phyloP scores from a whole-genome alignment of 2,888 invertebrate genomes.

The Macaria liturata region DNA sequence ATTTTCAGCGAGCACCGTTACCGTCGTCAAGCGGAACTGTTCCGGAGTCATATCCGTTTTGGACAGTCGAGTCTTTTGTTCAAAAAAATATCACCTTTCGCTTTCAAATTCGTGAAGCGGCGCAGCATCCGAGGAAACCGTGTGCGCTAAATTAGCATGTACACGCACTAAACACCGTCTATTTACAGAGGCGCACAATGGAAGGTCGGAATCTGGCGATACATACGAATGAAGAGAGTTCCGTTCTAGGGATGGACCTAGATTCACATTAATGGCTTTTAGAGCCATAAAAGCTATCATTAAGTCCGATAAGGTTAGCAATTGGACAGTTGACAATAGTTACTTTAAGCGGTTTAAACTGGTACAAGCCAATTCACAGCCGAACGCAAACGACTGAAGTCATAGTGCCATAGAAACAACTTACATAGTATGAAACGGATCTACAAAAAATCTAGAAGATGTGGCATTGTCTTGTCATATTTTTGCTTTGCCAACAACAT shows the following conservation, averaged over 20 bases:
- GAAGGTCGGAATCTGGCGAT: constrained; percentile 67
- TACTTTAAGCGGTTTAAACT: no score
- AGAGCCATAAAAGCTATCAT: background rate
- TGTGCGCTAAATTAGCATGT: constrained; percentile 72
- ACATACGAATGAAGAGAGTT: constrained; percentile 64
- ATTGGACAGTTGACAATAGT: no score
- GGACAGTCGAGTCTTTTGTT: constrained; percentile 51
- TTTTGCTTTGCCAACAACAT: constrained; percentile 15
- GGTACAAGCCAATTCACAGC: no score
- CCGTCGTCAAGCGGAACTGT: constrained; percentile 54
- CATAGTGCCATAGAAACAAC: constrained; percentile 1
- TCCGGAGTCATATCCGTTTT: constrained; percentile 43
- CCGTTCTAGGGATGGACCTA: constrained; percentile 9
- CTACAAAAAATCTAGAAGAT: constrained; percentile 5
- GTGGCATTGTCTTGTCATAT: constrained; percentile 9
- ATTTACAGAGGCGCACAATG: constrained; percentile 73
- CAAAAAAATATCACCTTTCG: constrained; percentile 60
- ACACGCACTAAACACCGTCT: constrained; percentile 67
- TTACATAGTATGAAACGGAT: background rate
- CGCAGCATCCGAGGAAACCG: constrained; percentile 62
- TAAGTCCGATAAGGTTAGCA: background rate
- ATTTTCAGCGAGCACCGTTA: constrained; percentile 41
- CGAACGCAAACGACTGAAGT: background rate
- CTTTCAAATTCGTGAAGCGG: constrained; percentile 59
- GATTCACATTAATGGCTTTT: background rate